Percentiles rank a stretch among this genome's conserved stretches.
phyloP scores from a whole-genome alignment of 2,888 invertebrate genomes.

The Xanthorhoe spadicearia region DNA sequence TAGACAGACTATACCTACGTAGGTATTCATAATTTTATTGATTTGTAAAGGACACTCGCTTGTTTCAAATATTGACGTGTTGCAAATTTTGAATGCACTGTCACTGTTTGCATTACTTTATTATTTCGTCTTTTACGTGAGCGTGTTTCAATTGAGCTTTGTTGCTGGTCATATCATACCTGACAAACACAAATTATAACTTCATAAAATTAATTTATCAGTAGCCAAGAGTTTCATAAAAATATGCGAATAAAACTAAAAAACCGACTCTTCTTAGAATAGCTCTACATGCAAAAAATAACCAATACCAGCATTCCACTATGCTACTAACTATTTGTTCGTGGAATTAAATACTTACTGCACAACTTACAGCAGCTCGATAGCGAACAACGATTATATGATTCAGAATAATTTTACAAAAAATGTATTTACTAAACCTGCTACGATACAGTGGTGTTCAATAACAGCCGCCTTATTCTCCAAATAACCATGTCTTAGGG shows the following conservation, averaged over 20 bases:
- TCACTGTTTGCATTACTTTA: too few species aligned
- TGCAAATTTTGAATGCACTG: too few species aligned
- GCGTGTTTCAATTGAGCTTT: too few species aligned
- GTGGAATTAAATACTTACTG: slow-evolving; percentile 1
- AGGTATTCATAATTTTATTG: too few species aligned
- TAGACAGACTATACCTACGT: too few species aligned
- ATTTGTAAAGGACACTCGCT: too few species aligned
- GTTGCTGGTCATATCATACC: too few species aligned
- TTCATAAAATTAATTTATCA: too few species aligned
- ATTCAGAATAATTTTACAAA: neutral
- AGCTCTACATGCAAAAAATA: neutral
- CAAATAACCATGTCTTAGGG: too few species aligned
- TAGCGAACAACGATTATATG: slow-evolving; percentile 2
- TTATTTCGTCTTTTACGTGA: neutral
- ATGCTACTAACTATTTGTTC: slow-evolving; percentile 1
- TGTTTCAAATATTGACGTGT: too few species aligned
- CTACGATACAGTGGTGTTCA: neutral
- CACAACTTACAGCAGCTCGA: neutral
- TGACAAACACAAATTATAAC: too few species aligned
- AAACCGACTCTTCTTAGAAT: neutral
- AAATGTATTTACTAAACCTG: slow-evolving; percentile 1
- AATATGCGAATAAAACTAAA: neutral
- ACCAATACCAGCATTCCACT: slow-evolving; percentile 10
- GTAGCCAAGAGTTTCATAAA: neutral
- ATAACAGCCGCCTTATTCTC: too few species aligned